A percentile compares a stretch with the other conserved stretches of the same genome.
These are phyloP conservation scores for Cephalopachus bancanus DNA, from an alignment of 2,797 vertebrate genomes.

Conservation along the genomic window DNA sequence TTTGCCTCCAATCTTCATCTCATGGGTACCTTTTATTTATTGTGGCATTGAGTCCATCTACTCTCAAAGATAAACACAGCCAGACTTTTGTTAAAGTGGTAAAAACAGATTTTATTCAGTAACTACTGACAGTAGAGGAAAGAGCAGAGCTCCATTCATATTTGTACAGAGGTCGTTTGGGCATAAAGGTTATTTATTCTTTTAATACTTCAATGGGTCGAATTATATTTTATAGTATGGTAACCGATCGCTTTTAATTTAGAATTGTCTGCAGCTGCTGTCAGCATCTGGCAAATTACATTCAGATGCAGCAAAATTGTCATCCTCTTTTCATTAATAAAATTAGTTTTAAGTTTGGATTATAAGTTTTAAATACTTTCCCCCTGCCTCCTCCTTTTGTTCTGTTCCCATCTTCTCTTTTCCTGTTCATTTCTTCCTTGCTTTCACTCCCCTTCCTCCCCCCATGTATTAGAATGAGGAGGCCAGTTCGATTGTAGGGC, in stretches of 20 bases:
- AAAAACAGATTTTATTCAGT: background rate
- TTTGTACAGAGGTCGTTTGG: background rate
- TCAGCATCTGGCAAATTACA: conserved; percentile 32
- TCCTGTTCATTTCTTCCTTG: background rate
- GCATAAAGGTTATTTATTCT: background rate
- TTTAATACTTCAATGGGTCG: background rate
- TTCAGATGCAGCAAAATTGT: conserved; percentile 62
- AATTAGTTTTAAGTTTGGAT: conserved; percentile 7
- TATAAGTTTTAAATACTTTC: background rate
- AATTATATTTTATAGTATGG: conserved; percentile 39
- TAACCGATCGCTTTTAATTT: conserved; percentile 64
- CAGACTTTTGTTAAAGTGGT: background rate
- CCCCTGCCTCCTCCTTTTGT: background rate
- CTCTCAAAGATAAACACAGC: background rate
- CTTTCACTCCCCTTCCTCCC: background rate
- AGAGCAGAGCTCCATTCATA: background rate
- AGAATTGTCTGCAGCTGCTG: conserved; percentile 44
- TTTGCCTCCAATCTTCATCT: background rate
- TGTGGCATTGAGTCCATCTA: background rate
- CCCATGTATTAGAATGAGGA: background rate
- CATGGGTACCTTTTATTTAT: background rate
- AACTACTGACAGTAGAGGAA: background rate
- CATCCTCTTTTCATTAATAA: conserved; percentile 46
- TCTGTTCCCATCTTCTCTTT: background rate
- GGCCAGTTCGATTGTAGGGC: background rate